Percentiles rank a stretch among this genome's conserved stretches.
Conservation (phyloP, 2,888 invertebrate genomes). For the Morpho helenor region DNA sequence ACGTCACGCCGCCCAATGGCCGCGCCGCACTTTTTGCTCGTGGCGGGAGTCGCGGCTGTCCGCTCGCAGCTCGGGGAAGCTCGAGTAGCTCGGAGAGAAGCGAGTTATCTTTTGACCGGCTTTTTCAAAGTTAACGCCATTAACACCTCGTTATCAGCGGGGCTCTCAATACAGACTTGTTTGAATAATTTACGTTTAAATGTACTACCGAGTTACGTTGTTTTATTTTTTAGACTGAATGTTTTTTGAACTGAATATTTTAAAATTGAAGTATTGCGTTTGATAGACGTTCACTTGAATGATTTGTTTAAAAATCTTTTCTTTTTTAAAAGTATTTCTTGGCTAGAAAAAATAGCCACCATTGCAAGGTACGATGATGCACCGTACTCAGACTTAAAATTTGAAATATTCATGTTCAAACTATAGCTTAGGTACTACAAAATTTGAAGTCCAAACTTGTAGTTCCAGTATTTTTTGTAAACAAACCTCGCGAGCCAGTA, state of each 20-base stretch:
- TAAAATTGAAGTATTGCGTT: constrained; percentile 1
- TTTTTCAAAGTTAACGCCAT: constrained; percentile 29
- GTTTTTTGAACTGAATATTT: constrained; percentile 8
- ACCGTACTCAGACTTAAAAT: too few relatives aligned
- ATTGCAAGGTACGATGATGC: too few relatives aligned
- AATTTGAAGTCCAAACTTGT: too few relatives aligned
- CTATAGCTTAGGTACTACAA: too few relatives aligned
- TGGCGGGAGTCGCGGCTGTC: constrained; percentile 24
- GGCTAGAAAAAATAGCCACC: too few relatives aligned
- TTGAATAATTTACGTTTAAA: constrained; percentile 15
- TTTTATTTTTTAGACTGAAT: not conserved
- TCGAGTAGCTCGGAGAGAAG: constrained; percentile 30
- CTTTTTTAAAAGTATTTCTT: too few relatives aligned
- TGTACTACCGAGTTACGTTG: constrained; percentile 5
- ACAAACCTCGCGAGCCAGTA: too few relatives aligned
- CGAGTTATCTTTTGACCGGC: constrained; percentile 30
- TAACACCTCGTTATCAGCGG: constrained; percentile 24
- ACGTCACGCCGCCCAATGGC: constrained; percentile 70
- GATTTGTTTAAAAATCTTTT: too few relatives aligned
- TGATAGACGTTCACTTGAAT: not conserved
- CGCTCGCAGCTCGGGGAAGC: constrained; percentile 28
- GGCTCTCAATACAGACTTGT: constrained; percentile 13
- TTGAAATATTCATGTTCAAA: too few relatives aligned
- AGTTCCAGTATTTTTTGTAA: too few relatives aligned
- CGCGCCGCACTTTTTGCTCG: constrained; percentile 45